Evolutionary conservation across 1,140 invertebrate genomes (phyloP), one percentile per base, ranked within the genome.

Genomic region (Contarinia nasturtii): DNA sequence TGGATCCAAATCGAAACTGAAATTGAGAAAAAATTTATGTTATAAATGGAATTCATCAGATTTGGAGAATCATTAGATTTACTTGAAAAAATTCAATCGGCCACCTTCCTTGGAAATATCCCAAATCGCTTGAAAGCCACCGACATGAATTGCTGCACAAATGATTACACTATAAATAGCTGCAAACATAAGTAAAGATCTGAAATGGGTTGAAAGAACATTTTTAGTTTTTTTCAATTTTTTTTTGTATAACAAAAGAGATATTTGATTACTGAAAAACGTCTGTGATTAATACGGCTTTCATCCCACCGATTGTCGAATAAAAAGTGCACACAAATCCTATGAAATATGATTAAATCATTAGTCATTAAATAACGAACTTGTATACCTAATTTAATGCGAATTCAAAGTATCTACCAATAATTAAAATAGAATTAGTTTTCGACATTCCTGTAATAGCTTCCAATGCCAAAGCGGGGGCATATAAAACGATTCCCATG

Each of bases 401-500:
- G 14, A 12, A 40, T 40, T 40, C 14, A n/a, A 21, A n/a, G 2
- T 34, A 54, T 52, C 56, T 54, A 66, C 84, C 87, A 20, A 93
- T 79, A 7, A 78, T 71, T 33, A 91, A 57, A 46, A 95, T 87
- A 7, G 87, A 81, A 45, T 74, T 63, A 45, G 76, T 67, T 63
- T 77, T 74, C 33, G 76, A 76, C 8, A 88, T 58, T 11, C 82
- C 82, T 7, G 85, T 86, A 34, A 93, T 84, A 15, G 88, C 81
- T 65, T 87, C 86, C 17, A 95, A 58, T 1, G 90, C 87, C 50
- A 94, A 70, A 2, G 89, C 82, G 2, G 91, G 91, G 0, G 90
- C 90, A 65, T 90, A 94, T 1, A 95, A 68, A 1, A 93, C 90
- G 54, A 96, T 81, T 4, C 88, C 86, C 71, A 91, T 92, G 56